Evolutionary conservation across 2,888 invertebrate genomes (phyloP).

Genomic region (Eretmocerus hayati): DNA sequence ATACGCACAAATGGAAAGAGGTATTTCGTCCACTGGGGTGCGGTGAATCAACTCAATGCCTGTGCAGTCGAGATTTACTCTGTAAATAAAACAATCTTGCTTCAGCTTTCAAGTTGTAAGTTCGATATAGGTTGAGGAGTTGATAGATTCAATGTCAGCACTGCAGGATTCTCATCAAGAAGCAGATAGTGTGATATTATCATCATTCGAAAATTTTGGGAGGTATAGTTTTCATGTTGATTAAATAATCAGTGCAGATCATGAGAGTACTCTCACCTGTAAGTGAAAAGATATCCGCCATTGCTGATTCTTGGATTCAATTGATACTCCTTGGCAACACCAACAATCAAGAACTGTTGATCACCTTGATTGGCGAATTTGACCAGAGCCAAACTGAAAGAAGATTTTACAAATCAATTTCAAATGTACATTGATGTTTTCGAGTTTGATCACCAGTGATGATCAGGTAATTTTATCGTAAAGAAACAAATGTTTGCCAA

Average conservation of each 20-base stretch:
- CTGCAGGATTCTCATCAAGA: conserved; percentile 45
- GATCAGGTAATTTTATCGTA: too few species aligned
- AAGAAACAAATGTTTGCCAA: conserved; percentile 16
- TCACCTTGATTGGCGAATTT: conserved; percentile 66
- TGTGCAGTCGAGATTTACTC: conserved; percentile 67
- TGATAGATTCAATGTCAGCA: conserved; percentile 42
- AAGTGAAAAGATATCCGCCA: conserved; percentile 82
- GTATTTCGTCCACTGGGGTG: conserved; percentile 88
- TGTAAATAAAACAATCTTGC: conserved; percentile 33
- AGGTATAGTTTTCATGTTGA: conserved; percentile 33
- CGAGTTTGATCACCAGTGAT: too few species aligned
- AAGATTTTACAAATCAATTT: not conserved
- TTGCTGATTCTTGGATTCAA: conserved; percentile 79
- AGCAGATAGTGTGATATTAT: conserved; percentile 36
- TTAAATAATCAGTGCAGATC: too few species aligned
- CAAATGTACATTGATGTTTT: not conserved
- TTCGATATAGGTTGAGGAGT: not conserved
- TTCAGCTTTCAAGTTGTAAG: conserved; percentile 13
- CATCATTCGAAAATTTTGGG: conserved; percentile 32
- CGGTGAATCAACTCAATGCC: conserved; percentile 87
- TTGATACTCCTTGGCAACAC: conserved; percentile 84
- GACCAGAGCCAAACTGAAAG: conserved; percentile 63
- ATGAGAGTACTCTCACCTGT: too few species aligned
- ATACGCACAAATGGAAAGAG: conserved; percentile 80
- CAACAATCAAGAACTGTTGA: conserved; percentile 62